Base-by-base conservation (phyloP, 2,797 vertebrate species). In the Borostomias antarcticus region DNA sequence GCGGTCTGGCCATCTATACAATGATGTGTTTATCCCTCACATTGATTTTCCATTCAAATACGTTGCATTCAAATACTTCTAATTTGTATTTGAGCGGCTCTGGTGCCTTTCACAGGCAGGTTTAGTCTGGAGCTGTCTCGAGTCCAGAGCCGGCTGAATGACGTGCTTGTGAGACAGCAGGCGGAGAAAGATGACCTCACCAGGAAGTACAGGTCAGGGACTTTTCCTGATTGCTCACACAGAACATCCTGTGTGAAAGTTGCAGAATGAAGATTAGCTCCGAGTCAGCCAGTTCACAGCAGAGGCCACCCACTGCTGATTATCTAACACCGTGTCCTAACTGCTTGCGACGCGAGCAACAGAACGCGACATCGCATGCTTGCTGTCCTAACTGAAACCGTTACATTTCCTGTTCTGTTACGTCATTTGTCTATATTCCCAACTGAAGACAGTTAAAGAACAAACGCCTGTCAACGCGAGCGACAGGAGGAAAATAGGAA, bases 141-240 rank as follows among this genome's bases (percentile, higher is more conserved):
- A 26, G 85, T 92, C 70, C 90, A 95, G 73, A 74, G 58, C 23
- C 29, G 82, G 63, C 80, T 95, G 84, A 86, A 79, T 66, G 70
- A 88, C 57, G 70, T 89, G 53, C 85, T 94, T 71, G 30, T 62
- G 66, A 88, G 88, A 53, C 94, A 95, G 71, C 92, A 86, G 58
- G 71, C 74, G 19, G 91, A 93, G 86, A 94, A 89, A 35, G 87
- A 93, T 73, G 63, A 72, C 1, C 81, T 96, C 61, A 77, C 83
- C 79, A 87, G 83, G 75, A 93, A 89, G 76, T 93, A 87, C 81
- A 78, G 89, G 95, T 96, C 73, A 87, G 85, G 10, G 51, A 33
- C 25, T 43, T 10, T 0, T 19, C 17, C 17, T 21, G 40, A 33
- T 21, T 21, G 1, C 29, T n/a, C 19, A 37, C 4, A 8, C 45